Evolutionary conservation across 2,888 invertebrate species (phyloP), one percentile per base, ranked within the genome.

Genomic region (Matsumyia berberina): DNA sequence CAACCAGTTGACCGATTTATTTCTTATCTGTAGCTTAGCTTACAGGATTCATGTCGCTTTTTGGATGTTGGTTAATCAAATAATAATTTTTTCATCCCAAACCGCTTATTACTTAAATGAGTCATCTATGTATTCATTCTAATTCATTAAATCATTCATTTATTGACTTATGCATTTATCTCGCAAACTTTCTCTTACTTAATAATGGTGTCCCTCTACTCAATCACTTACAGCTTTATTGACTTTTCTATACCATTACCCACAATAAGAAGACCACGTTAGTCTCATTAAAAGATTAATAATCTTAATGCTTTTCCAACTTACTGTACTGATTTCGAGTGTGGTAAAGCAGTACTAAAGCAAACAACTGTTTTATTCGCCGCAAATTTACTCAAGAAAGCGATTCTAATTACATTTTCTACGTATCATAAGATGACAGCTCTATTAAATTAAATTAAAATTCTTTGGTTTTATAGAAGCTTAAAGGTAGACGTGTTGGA

Each of bases 271-370:
- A 7, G 15, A 12, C 2, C 5, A 12, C 42, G 15, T 42, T 42
- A 42, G 42, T 42, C 42, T 42, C 42, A 42, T 42, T 42, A 42
- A 42, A 42, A 12, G 5, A 12, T 42, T 15, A 42, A 42, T 42
- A 42, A 15, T 12, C 7, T 6, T 15, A 15, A 12, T 42, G 5
- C 24, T 24, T 42, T 15, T 7, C 11, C 15, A 42, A 42, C 42
- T 42, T 4, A 24, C 24, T 24, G 24, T 3, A 24, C 24, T 4
- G 2, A 24, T 24, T n/a, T 24, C 24, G 37, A n/a, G 37, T 11
- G 37, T 9, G 37, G 12, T 7, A 42, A 12, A 5, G 15, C 12
- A 42, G 12, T 39, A 39, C 12, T 12, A 39, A 12, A 12, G 5
- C 8, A 12, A n/a, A 37, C 11, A 11, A n/a, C 37, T 15, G 7